phyloP scores from a whole-genome alignment of 2,113 vertebrate genomes.

The Chlorodrepanis virens region DNA sequence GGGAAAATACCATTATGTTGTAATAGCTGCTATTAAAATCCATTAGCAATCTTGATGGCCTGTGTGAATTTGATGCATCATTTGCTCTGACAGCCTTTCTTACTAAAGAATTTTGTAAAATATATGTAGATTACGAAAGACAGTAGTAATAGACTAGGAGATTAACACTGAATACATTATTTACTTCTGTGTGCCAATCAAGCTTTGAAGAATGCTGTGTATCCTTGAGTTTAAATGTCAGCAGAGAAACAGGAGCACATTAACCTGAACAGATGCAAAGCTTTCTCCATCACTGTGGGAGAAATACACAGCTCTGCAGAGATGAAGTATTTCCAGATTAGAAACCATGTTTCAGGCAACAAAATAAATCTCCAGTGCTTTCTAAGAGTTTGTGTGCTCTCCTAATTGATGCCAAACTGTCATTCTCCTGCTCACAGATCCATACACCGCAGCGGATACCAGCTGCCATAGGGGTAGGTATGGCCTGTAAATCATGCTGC shows the following conservation, averaged over 20 bases:
- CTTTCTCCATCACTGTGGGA: not conserved
- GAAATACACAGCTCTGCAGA: not conserved
- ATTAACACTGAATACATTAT: conserved; percentile 61
- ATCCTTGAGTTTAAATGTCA: conserved; percentile 2
- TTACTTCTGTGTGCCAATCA: conserved; percentile 25
- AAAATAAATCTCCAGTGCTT: conserved; percentile 16
- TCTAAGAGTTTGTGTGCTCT: not conserved
- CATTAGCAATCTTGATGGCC: conserved; percentile 84
- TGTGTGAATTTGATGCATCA: conserved; percentile 85
- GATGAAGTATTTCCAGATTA: not conserved
- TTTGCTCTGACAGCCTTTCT: conserved; percentile 78
- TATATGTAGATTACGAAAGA: conserved; percentile 69
- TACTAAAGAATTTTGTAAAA: conserved; percentile 73
- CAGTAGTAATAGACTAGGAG: conserved; percentile 49
- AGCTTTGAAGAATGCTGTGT: not conserved
- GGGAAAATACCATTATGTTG: conserved; percentile 81
- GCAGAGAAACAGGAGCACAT: not conserved
- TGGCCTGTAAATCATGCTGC: not conserved
- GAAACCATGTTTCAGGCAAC: not conserved
- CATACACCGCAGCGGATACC: not conserved
- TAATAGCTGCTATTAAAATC: conserved; percentile 87
- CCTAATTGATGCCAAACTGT: conserved; percentile 2
- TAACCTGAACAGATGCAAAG: conserved; percentile 20
- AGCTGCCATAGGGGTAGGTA: not conserved
- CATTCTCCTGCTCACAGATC: not conserved